A percentile compares a stretch with the other conserved stretches of the same genome.
Conservation (phyloP, 2,888 invertebrate species). For the Conomelus anceps region DNA sequence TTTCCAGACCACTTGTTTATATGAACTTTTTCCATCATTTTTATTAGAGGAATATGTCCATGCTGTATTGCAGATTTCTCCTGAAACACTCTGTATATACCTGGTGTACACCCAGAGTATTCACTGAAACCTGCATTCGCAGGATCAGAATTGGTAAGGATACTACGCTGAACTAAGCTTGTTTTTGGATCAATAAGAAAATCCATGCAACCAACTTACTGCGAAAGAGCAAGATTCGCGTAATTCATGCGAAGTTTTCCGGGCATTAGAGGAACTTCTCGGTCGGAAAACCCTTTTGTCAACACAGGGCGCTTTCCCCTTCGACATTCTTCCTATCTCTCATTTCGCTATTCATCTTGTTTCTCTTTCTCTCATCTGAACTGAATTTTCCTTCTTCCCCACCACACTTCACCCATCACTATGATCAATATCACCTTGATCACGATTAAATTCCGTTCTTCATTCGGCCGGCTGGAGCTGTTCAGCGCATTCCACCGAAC, state of each 20-base stretch:
- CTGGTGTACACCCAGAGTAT: neutral
- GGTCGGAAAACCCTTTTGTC: neutral
- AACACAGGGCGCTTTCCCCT: neutral
- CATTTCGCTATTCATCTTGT: neutral
- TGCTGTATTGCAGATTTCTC: no score
- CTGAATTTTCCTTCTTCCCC: neutral
- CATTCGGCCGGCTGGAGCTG: no score
- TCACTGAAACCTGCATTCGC: neutral
- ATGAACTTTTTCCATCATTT: no score
- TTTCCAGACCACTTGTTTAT: no score
- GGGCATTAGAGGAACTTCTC: neutral
- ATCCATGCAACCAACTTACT: neutral
- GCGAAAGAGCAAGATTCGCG: neutral
- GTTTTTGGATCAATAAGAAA: neutral
- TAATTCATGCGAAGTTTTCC: neutral
- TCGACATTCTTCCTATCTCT: neutral
- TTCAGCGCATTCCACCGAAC: neutral
- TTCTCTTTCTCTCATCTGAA: neutral
- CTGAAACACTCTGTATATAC: no score
- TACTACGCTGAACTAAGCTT: neutral
- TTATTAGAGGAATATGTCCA: no score
- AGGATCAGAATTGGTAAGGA: neutral
- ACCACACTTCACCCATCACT: neutral
- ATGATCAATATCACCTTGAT: neutral
- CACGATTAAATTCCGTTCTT: neutral